phyloP scores from a whole-genome alignment of 2,797 vertebrate species.

The Lerista edwardsae region DNA sequence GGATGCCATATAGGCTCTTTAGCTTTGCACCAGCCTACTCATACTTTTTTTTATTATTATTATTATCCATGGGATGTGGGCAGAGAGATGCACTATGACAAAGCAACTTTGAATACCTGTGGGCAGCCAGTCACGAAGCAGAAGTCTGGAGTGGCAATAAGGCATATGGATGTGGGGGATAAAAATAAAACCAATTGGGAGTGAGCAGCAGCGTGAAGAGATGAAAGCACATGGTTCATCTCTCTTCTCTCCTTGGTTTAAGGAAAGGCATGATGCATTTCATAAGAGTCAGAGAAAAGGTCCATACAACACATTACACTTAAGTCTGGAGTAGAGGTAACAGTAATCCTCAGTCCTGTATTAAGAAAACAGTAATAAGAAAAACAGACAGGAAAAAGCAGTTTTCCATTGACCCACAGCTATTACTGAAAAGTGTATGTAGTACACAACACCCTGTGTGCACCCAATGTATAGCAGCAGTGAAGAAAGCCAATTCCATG shows the following conservation, averaged over 20 bases:
- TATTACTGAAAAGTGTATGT: neutral
- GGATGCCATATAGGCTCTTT: too few species aligned
- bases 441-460: neutral
- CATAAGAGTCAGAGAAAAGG: neutral
- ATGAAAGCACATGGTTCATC: neutral
- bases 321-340: neutral
- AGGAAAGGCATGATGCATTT: neutral
- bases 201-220: neutral
- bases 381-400: neutral
- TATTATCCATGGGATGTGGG: neutral
- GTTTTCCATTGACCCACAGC: neutral
- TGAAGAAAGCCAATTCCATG: too few species aligned
- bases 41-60: neutral
- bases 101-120: conserved; percentile 10
- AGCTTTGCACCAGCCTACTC: neutral
- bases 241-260: neutral
- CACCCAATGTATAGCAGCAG: too few species aligned
- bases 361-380: too few species aligned
- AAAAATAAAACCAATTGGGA: neutral
- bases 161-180: conserved; percentile 22
- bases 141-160: conserved; percentile 9
- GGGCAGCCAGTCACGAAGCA: conserved; percentile 7
- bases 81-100: neutral
- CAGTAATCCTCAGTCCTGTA: too few species aligned
- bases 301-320: neutral